Evolutionary conservation across 2,113 vertebrate genomes (phyloP), one percentile per base, ranked within the genome.

Genomic region (Elgaria multicarinata): DNA sequence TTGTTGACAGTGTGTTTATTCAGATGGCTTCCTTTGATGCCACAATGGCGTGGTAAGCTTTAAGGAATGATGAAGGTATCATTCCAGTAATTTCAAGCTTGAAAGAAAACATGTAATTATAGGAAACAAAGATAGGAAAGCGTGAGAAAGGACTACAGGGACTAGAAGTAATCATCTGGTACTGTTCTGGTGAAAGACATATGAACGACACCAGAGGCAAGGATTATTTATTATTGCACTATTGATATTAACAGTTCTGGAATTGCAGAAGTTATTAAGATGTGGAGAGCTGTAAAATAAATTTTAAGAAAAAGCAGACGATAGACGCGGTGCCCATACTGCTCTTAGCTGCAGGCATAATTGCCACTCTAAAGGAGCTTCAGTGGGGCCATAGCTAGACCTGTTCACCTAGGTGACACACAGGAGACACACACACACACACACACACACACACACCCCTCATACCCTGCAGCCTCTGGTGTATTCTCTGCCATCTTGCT

Each of bases 21-120:
- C 74, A 93, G 85, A 74, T 84, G 36, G 36, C 16, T 75, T 89
- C 0, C 8, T 82, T 55, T 90, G 8, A 46, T 50, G 94, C 90
- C 75, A 92, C 33, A 14, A 89, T 84, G 87, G 24, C 81, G 87
- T 6, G 44, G 74, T 0, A 77, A 62, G 55, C 92, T 92, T 89
- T 42, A 74, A 20, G 33, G n/a, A 64, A 86, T 66, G 82, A 64
- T 50, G 28, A 58, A 82, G 58, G 78, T 92, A 93, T 86, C 0
- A 89, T 80, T 85, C 90, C 83, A 78, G 20, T 92, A 86, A 94
- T 96, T 95, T 96, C 87, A 93, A 92, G 84, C 92, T 90, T 86
- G 78, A 85, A 95, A 95, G 89, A 93, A 89, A 93, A 96, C 67
- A 91, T 95, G 55, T 93, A 79, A 95, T 93, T 95, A 93, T 77